Percentiles rank a stretch among this genome's conserved stretches.
Conservation (phyloP, 2,888 invertebrate genomes). For the Tipula lateralis region DNA sequence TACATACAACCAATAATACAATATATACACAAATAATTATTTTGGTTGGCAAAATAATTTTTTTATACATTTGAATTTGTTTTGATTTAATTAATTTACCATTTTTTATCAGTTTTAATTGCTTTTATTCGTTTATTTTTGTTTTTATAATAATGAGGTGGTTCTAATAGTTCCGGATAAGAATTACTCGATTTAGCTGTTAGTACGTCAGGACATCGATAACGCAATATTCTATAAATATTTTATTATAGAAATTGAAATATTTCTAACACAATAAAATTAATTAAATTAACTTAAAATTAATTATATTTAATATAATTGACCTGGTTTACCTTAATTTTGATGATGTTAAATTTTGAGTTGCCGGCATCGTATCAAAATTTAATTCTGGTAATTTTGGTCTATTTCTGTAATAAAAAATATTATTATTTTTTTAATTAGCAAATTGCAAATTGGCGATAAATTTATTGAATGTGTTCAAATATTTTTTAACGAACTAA, state of each 20-base stretch:
- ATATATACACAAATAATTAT: not conserved
- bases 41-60: not conserved
- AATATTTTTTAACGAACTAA: too few species aligned
- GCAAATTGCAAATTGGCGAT: too few species aligned
- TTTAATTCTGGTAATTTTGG: constrained; percentile 27
- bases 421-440: too few species aligned
- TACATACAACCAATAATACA: not conserved
- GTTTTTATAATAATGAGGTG: not conserved
- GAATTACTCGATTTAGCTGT: not conserved
- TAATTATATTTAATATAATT: not conserved
- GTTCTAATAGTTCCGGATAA: not conserved
- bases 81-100: constrained; percentile 3
- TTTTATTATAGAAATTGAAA: not conserved
- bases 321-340: constrained; percentile 14
- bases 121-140: not conserved
- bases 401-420: constrained; percentile 27
- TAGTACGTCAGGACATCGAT: not conserved
- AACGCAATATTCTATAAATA: constrained; percentile 25
- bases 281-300: not conserved
- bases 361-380: constrained; percentile 20
- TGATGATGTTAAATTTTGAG: not conserved
- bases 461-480: too few species aligned
- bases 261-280: not conserved
- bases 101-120: constrained; percentile 14
- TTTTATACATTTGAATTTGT: not conserved